phyloP scores from a whole-genome alignment of 2,113 vertebrate species.

The Cyanoderma ruficeps region DNA sequence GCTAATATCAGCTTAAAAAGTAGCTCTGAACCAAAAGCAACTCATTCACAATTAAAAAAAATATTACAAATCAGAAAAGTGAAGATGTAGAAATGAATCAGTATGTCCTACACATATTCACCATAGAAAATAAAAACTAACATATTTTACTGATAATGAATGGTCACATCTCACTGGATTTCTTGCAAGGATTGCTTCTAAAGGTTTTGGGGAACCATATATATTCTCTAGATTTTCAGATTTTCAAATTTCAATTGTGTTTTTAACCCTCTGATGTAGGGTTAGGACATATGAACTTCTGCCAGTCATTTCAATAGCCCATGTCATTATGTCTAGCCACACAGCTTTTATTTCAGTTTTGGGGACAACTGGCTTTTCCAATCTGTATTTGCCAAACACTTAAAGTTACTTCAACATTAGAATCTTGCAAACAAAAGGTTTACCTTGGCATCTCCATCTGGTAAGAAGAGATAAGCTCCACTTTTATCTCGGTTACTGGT shows the following conservation, averaged over 20 bases:
- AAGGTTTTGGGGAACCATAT: neutral
- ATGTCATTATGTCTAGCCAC: neutral
- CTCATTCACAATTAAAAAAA: neutral
- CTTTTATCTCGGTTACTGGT: conserved; percentile 85
- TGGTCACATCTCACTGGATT: neutral
- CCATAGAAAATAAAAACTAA: neutral
- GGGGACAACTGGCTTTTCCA: neutral
- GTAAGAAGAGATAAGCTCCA: conserved; percentile 92
- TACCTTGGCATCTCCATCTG: conserved; percentile 87
- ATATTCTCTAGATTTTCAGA: neutral
- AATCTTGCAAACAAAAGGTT: neutral
- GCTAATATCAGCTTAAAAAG: neutral
- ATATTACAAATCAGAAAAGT: neutral
- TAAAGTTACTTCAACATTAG: neutral
- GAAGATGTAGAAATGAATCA: neutral
- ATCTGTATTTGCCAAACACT: neutral
- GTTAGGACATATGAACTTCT: neutral
- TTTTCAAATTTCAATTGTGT: neutral
- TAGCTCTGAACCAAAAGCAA: neutral
- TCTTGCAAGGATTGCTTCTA: neutral
- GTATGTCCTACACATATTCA: neutral
- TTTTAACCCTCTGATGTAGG: neutral
- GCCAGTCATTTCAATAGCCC: neutral
- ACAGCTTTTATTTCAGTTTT: neutral
- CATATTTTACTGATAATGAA: neutral